A percentile compares a stretch with the other conserved stretches of the same genome.
Conservation (phyloP, 2,888 invertebrate species). For the Anaspis maculata region DNA sequence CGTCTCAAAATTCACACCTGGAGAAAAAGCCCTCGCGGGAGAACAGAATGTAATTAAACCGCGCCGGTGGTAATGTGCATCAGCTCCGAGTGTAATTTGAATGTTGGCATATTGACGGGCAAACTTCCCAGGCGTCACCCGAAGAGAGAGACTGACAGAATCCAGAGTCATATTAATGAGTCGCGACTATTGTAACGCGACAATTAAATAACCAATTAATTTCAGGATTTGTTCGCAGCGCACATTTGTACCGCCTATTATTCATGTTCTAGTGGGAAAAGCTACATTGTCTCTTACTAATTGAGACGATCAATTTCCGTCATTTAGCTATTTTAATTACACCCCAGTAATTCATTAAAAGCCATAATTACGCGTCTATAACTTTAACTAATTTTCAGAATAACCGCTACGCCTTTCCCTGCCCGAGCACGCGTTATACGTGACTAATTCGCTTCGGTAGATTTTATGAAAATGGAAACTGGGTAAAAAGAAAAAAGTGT, state of each 20-base stretch:
- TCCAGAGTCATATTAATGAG: constrained; percentile 11
- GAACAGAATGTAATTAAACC: no score
- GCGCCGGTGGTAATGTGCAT: neutral
- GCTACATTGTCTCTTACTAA: constrained; percentile 34
- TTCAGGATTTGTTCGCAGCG: constrained; percentile 29
- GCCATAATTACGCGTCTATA: constrained; percentile 26
- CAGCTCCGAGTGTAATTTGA: no score
- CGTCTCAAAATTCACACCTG: constrained; percentile 29
- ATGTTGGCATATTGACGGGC: constrained; percentile 13
- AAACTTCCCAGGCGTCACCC: constrained; percentile 9
- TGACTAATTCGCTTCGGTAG: no score
- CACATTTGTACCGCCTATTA: constrained; percentile 32
- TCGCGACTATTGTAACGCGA: constrained; percentile 12
- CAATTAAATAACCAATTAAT: constrained; percentile 30
- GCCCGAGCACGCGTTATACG: no score
- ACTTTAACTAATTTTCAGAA: constrained; percentile 15
- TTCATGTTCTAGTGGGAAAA: constrained; percentile 28
- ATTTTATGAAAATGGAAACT: no score
- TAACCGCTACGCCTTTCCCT: constrained; percentile 6
- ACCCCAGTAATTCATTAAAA: constrained; percentile 27
- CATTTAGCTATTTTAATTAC: constrained; percentile 35
- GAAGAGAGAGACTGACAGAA: constrained; percentile 8
- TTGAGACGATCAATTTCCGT: constrained; percentile 39
- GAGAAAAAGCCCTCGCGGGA: no score
- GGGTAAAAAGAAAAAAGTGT: no score